Evolutionary conservation across 2,113 vertebrate species (phyloP), one percentile per base, ranked within the genome.

Genomic region (Chloropsis hardwickii): DNA sequence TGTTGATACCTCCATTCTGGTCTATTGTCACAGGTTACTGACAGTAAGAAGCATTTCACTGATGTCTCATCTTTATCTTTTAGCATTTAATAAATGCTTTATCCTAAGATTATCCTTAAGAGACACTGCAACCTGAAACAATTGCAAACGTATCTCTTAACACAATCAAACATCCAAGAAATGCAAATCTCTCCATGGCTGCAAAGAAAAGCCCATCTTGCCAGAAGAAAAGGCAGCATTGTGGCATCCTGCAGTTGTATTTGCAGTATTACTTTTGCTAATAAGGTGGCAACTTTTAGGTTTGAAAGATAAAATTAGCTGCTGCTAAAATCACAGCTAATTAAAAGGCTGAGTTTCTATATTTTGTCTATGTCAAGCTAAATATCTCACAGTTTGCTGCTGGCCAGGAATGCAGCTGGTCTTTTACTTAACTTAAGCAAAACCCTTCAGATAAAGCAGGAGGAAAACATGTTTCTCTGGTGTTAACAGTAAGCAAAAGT

Each of bases 1-100:
- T 10, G 21, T 23, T 0, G 0, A 47, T 22, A 45, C 11, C 35
- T 23, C 3, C 0, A 4, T 35, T 50, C 57, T 35, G 12, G 4
- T 57, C 66, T 74, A 5, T 24, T 95, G 53, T 57, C 45, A 40
- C 37, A 87, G 42, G 19, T 60, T 88, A 67, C 10, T 12, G 42
- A 77, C 50, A 58, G 39, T 29, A 73, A 72, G n/a, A 88, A 83
- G 47, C 8, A 50, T 31, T 42, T 31, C 42, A 54, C 13, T 39
- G 29, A 61, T 54, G n/a, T 39, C 22, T 77, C n/a, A 40, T 40
- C 40, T 79, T 72, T 72, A 54, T 39, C 39, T 66, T 70, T 50
- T 39, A 79, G n/a, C 28, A 70, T 88, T 77, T 83, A 83, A 74
- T 35, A 90, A 76, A 93, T 42, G 53, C 6, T 17, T 58, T 88